Conservation (phyloP, 2,113 vertebrate species). For the Peromyscus polionotus region DNA sequence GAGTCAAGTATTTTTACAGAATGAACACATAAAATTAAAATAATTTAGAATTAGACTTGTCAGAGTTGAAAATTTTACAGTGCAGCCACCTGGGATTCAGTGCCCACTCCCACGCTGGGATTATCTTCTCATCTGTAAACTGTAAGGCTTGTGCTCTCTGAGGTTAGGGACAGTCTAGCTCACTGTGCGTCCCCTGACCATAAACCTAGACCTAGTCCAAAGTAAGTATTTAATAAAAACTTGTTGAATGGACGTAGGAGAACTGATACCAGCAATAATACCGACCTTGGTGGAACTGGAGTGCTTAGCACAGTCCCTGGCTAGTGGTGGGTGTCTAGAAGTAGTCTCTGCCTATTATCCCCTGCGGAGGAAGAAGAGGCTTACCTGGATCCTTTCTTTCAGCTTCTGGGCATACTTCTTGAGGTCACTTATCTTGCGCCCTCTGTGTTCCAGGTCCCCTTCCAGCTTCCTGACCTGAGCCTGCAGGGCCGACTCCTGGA, state of each 20-base stretch:
- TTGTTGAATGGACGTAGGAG: not conserved
- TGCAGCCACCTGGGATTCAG: not conserved
- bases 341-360: accelerated
- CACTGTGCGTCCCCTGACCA: not conserved
- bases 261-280: not conserved
- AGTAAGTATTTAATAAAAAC: not conserved
- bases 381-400: conserved; percentile 95
- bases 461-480: conserved; percentile 93
- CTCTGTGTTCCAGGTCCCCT: conserved; percentile 91
- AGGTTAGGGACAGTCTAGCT: not conserved
- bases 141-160: not conserved
- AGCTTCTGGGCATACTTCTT: conserved; percentile 93
- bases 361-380: accelerated
- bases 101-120: not conserved
- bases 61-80: not conserved
- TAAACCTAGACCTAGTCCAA: not conserved
- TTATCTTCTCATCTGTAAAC: not conserved
- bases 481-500: conserved; percentile 87
- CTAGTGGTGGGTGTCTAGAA: not conserved
- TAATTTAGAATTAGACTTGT: not conserved
- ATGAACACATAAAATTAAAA: not conserved
- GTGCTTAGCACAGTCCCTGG: not conserved
- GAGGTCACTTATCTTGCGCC: conserved; percentile 91
- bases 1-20: not conserved
- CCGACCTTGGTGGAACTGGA: not conserved